These are phyloP conservation scores for Triplophysa tibetana DNA, from an alignment of 2,113 vertebrate genomes.

Conservation along the genomic window DNA sequence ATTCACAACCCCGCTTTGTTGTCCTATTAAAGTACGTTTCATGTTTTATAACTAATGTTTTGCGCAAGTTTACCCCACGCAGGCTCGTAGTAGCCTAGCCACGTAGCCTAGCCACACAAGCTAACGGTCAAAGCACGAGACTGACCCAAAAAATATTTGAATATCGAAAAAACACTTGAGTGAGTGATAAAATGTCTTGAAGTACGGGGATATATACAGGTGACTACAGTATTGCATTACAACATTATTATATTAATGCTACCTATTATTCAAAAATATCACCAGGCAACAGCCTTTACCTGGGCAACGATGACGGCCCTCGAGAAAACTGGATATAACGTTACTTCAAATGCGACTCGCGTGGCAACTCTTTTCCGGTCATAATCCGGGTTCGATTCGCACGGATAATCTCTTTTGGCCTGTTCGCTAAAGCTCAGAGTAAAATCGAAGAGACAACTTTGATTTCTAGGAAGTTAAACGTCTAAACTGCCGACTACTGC, in stretches of 20 bases:
- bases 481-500: slow-evolving; percentile 43
- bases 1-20: not conserved
- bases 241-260: not conserved
- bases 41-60: not conserved
- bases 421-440: not conserved
- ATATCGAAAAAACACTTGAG: not conserved
- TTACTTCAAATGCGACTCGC: slow-evolving; percentile 36
- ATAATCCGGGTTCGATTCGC: slow-evolving; percentile 51
- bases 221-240: not conserved
- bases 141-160: not conserved
- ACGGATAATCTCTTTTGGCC: not conserved
- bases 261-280: not conserved
- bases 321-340: slow-evolving; percentile 22
- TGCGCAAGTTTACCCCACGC: not conserved
- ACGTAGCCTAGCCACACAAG: slow-evolving; percentile 14
- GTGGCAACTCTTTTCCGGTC: slow-evolving; percentile 30
- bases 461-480: slow-evolving; percentile 1
- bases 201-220: not conserved
- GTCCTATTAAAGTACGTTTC: not conserved
- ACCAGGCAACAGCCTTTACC: slow-evolving; percentile 43
- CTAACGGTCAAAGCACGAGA: slow-evolving; percentile 26
- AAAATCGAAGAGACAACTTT: not conserved
- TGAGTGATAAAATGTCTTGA: not conserved
- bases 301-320: slow-evolving; percentile 33
- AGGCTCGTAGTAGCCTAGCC: slow-evolving; percentile 26